Conservation (phyloP, 2,113 vertebrate species). For the pig (Sus scrofa) region T2T-Sscrofa CM000814.6:13264001-13264500, state of each 20-base stretch:
- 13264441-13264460: constrained; percentile 84
- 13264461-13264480: constrained; percentile 87
- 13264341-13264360: constrained; percentile 3
- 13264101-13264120: constrained; percentile 38
- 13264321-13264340: constrained; percentile 42
- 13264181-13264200: constrained; percentile 47
- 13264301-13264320: constrained; percentile 59
- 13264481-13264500: constrained; percentile 87
- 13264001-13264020: not conserved
- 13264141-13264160: not conserved
- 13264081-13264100: not conserved
- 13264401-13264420: constrained; percentile 66
- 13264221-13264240: not conserved
- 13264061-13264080: not conserved
- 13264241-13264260: constrained; percentile 45
- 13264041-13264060: not conserved
- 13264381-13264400: constrained; percentile 61
- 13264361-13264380: constrained; percentile 60
- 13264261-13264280: not conserved
- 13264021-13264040: not conserved
- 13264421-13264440: constrained; percentile 76
- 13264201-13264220: constrained; percentile 17
- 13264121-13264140: not conserved
- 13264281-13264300: constrained; percentile 25
- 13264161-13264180: not conserved